Conservation (phyloP, 2,888 invertebrate genomes). For the Dascillus cervinus region DNA sequence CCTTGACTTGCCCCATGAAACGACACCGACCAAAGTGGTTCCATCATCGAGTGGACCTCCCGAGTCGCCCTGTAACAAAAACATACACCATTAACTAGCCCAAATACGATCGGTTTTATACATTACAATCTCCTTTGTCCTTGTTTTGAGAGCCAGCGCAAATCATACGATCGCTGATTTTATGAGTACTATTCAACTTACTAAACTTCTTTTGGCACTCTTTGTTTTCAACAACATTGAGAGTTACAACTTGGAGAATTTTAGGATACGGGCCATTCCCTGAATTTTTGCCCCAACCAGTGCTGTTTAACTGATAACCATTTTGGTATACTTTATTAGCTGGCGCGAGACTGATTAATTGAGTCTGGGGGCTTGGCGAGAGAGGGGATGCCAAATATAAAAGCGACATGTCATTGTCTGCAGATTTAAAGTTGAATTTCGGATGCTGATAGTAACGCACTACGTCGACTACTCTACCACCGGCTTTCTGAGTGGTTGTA, state of each 20-base stretch:
- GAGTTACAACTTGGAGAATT: conserved; percentile 28
- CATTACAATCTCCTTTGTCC: conserved; percentile 26
- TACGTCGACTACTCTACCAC: no score
- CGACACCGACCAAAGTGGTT: not conserved
- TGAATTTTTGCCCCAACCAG: conserved; percentile 10
- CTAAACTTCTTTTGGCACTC: conserved; percentile 24
- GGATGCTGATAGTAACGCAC: no score
- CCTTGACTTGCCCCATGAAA: not conserved
- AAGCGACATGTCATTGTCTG: no score
- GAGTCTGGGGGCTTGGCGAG: no score
- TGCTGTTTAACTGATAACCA: no score
- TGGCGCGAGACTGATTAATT: no score
- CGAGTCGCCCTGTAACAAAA: not conserved
- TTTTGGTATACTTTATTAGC: no score
- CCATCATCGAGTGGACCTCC: not conserved
- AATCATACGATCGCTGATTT: conserved; percentile 23
- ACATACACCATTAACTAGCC: no score
- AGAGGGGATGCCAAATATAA: no score
- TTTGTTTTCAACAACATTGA: conserved; percentile 24
- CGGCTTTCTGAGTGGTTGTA: no score
- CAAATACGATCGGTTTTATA: no score
- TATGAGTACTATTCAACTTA: not conserved
- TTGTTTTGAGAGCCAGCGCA: conserved; percentile 21
- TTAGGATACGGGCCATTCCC: conserved; percentile 20
- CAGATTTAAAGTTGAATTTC: no score